Conservation (phyloP, 2,888 invertebrate species). For the Dendrolimus pini region DNA sequence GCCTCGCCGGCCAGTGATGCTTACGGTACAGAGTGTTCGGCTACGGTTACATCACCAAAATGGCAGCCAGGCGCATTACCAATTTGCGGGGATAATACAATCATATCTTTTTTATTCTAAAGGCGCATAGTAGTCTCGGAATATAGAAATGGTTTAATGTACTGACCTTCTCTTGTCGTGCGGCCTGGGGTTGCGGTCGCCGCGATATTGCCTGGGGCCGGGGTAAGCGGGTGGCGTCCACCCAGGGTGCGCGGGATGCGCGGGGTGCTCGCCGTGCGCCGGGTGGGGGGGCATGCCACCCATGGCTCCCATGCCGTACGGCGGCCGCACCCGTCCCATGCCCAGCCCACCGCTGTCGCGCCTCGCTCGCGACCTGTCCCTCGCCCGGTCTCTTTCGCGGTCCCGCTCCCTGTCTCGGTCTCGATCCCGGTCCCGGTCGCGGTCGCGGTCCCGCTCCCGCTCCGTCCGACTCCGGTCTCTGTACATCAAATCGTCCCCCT, state of each 20-base stretch:
- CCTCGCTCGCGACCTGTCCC: slow-evolving; percentile 73
- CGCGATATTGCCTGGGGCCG: slow-evolving; percentile 59
- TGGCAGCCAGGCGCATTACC: no score
- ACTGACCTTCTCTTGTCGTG: slow-evolving; percentile 80
- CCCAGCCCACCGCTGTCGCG: slow-evolving; percentile 52
- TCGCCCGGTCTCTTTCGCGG: slow-evolving; percentile 76
- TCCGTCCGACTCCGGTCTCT: slow-evolving; percentile 67
- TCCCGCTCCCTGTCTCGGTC: slow-evolving; percentile 64
- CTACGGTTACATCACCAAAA: no score
- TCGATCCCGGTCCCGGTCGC: slow-evolving; percentile 75
- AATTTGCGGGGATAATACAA: no score
- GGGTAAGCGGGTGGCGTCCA: slow-evolving; percentile 66
- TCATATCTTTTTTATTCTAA: no score
- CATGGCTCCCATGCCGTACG: slow-evolving; percentile 36
- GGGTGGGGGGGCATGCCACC: slow-evolving; percentile 32
- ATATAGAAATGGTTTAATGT: background rate
- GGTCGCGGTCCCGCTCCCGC: slow-evolving; percentile 75
- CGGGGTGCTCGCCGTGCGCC: slow-evolving; percentile 31
- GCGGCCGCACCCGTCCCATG: slow-evolving; percentile 36
- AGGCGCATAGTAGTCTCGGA: no score
- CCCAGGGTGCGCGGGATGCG: slow-evolving; percentile 27
- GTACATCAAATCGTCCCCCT: slow-evolving; percentile 72
- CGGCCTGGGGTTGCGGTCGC: slow-evolving; percentile 65
- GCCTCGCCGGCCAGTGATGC: no score
- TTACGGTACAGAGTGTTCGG: no score